phyloP scores from a whole-genome alignment of 2,888 invertebrate genomes.

The Tinea trinotella region DNA sequence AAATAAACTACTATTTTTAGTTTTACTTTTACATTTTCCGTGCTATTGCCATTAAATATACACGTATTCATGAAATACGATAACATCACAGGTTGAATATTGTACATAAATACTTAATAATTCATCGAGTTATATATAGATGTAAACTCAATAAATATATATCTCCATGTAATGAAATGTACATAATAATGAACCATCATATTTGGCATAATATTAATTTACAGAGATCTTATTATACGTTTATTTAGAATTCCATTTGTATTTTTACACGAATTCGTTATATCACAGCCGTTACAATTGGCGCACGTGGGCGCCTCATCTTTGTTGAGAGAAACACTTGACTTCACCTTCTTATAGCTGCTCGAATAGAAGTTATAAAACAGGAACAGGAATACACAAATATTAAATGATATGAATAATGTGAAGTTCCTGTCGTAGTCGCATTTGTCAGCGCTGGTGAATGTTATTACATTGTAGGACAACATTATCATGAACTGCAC shows the following conservation, averaged over 20 bases:
- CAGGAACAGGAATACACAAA: conserved; percentile 74
- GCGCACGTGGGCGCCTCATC: not conserved
- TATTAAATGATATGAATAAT: conserved; percentile 68
- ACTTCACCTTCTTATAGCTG: conserved; percentile 51
- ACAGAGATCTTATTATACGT: not conserved
- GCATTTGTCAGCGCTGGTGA: conserved; percentile 70
- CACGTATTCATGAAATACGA: too few relatives aligned
- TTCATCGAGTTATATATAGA: too few relatives aligned
- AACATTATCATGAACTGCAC: conserved; percentile 79
- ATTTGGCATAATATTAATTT: too few relatives aligned
- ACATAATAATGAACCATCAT: too few relatives aligned
- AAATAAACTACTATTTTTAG: too few relatives aligned
- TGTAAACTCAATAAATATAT: too few relatives aligned
- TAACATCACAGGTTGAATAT: too few relatives aligned
- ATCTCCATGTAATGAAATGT: too few relatives aligned
- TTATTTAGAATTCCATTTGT: conserved; percentile 15
- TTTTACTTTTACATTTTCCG: too few relatives aligned
- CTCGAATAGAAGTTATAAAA: conserved; percentile 77
- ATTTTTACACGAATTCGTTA: not conserved
- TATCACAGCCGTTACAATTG: not conserved
- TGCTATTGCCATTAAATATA: too few relatives aligned
- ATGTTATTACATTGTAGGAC: conserved; percentile 69
- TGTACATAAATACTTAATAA: too few relatives aligned
- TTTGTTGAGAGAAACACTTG: conserved; percentile 18
- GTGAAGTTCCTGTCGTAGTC: conserved; percentile 74